Evolutionary conservation across 2,113 vertebrate genomes (phyloP).

Genomic region (Syngnathoides biaculeatus): DNA sequence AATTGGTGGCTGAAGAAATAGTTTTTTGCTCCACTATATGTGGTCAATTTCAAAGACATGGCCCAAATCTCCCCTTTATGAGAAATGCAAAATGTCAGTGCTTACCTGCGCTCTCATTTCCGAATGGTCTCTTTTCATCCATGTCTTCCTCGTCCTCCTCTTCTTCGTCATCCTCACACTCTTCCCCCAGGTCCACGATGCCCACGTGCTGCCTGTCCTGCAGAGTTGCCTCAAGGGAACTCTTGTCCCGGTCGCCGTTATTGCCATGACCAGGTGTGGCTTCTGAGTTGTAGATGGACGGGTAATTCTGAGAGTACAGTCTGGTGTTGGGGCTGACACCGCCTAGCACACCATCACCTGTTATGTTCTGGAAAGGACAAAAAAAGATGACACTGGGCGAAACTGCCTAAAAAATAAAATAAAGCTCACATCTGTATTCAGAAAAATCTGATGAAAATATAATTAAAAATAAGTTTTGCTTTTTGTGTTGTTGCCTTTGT

Average conservation of each 20-base stretch:
- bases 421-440: not conserved
- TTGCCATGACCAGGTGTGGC: slow-evolving; percentile 40
- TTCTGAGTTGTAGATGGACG: slow-evolving; percentile 74
- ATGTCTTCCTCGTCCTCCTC: slow-evolving; percentile 72
- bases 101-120: slow-evolving; percentile 74
- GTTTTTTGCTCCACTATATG: no score
- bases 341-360: slow-evolving; percentile 48
- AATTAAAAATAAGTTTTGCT: no score
- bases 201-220: slow-evolving; percentile 53
- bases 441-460: not conserved
- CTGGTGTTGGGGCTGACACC: slow-evolving; percentile 62
- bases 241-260: slow-evolving; percentile 57
- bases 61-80: no score
- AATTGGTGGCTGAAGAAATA: no score
- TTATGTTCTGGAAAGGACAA: slow-evolving; percentile 45
- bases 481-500: no score
- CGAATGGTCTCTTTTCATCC: slow-evolving; percentile 67
- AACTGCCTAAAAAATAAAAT: no score
- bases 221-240: slow-evolving; percentile 38
- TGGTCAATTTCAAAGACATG: no score
- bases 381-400: not conserved
- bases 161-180: slow-evolving; percentile 69
- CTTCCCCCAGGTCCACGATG: slow-evolving; percentile 69
- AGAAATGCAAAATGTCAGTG: not conserved
- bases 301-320: slow-evolving; percentile 79